These are phyloP conservation scores for Helicoverpa armigera DNA, from an alignment of 1,140 invertebrate species.

Conservation along the genomic window DNA sequence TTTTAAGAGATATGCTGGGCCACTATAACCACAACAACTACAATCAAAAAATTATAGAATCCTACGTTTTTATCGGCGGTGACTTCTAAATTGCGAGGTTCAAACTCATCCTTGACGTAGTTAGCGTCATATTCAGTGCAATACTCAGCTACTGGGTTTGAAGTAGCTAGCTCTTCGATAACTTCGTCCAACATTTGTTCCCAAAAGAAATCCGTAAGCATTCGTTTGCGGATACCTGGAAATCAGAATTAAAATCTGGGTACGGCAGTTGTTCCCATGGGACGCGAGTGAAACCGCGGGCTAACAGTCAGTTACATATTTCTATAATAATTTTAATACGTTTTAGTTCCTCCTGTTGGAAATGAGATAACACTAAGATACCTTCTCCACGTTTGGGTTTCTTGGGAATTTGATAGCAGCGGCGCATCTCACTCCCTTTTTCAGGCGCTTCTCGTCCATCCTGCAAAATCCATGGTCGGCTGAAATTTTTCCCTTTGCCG, in stretches of 20 bases:
- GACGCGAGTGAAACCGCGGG: too few species aligned
- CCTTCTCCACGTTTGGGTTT: slow-evolving; percentile 67
- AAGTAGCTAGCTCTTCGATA: slow-evolving; percentile 75
- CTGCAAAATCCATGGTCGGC: slow-evolving; percentile 79
- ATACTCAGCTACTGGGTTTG: slow-evolving; percentile 72
- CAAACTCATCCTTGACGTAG: slow-evolving; percentile 77
- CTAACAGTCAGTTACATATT: too few species aligned
- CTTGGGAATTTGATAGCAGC: slow-evolving; percentile 70
- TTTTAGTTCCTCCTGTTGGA: neutral
- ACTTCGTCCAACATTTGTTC: slow-evolving; percentile 83
- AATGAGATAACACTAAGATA: slow-evolving; percentile 51
- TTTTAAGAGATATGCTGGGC: too few species aligned
- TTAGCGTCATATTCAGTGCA: slow-evolving; percentile 80
- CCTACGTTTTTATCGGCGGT: slow-evolving; percentile 79
- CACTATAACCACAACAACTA: too few species aligned
- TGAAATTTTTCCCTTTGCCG: slow-evolving; percentile 78
- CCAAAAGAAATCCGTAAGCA: slow-evolving; percentile 84
- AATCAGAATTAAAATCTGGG: slow-evolving; percentile 7
- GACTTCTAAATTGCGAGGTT: slow-evolving; percentile 74
- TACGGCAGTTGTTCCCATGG: too few species aligned
- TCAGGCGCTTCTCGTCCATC: slow-evolving; percentile 72
- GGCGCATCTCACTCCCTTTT: slow-evolving; percentile 78
- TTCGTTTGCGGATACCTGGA: slow-evolving; percentile 78
- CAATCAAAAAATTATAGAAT: too few species aligned
- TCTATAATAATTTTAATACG: too few species aligned